Conservation (phyloP, 2,113 vertebrate species). For the Stomatorhinus ivindoensis region DNA sequence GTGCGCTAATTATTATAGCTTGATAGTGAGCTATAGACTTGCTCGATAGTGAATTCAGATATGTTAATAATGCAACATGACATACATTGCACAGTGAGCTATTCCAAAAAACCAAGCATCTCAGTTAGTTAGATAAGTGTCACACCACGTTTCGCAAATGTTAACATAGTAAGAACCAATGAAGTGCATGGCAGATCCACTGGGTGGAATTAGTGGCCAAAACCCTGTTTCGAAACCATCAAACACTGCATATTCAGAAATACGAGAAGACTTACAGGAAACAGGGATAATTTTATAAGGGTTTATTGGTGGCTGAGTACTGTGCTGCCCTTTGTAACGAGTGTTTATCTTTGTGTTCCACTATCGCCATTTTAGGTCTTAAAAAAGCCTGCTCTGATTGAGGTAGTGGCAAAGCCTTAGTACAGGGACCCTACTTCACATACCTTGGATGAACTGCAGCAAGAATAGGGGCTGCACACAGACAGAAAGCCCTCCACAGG, state of each 20-base stretch:
- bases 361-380: background rate
- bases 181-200: background rate
- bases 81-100: background rate
- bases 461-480: constrained; percentile 39
- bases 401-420: background rate
- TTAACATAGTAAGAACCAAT: background rate
- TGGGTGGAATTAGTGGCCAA: constrained; percentile 27
- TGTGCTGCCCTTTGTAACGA: constrained; percentile 28
- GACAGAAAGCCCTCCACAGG: constrained; percentile 40
- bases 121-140: background rate
- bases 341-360: constrained; percentile 5
- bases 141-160: background rate
- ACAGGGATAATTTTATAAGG: constrained; percentile 29
- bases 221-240: background rate
- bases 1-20: background rate
- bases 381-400: constrained; percentile 11
- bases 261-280: constrained; percentile 9
- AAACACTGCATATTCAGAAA: background rate
- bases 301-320: constrained; percentile 21
- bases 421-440: constrained; percentile 17
- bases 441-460: constrained; percentile 45
- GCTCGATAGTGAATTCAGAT: background rate
- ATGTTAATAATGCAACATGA: background rate
- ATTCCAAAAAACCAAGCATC: background rate
- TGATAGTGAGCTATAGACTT: too few relatives aligned